Base-by-base conservation (phyloP, 2,888 invertebrate genomes). In the Zootermopsis nevadensis region DNA sequence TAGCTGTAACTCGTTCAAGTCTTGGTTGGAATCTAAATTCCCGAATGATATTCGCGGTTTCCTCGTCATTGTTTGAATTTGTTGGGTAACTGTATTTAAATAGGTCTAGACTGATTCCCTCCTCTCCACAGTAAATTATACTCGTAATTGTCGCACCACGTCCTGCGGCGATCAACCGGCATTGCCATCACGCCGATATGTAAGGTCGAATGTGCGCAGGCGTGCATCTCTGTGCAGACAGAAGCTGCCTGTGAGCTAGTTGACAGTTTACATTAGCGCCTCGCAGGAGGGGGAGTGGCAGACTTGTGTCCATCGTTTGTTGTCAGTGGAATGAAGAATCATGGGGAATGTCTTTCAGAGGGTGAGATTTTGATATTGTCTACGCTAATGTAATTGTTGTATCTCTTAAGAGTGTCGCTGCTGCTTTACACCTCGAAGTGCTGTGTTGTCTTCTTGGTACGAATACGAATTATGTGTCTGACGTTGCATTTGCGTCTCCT, bases 301-400 rank as follows among this genome's bases (percentile, higher is more conserved):
- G n/a, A 0, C 60, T 10, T 8, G 8, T 60, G 60, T 12, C 12
- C n/a, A 60, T 8, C 31, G 24, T 69, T 33, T n/a, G 15, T 22
- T 33, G 33, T 72, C 60, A 30, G 55, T 67, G 84, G 84, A 69
- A 84, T 84, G 84, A 84, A 83, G 84, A 81, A 84, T 84, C 84
- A 85, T 85, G 85, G 85, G 85, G 82, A 85, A 85, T 85, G 84
- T 85, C 76, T 85, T 85, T 79, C 83, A 85, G 55, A 84, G 82
- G 84, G 85, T 85, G 82, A 85, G 85, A 31, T 22, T 69, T 8
- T 8, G n/a, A n/a, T n/a, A n/a, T n/a, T n/a, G n/a, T n/a, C n/a
- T n/a, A n/a, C n/a, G n/a, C n/a, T n/a, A 42, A 7, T 38, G 38
- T 7, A 42, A 10, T 42, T 12, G 15, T 48, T 48, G 48, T 48